These are phyloP conservation scores for Gnatocerus cornutus DNA, from an alignment of 2,888 invertebrate species.

Conservation along the genomic window DNA sequence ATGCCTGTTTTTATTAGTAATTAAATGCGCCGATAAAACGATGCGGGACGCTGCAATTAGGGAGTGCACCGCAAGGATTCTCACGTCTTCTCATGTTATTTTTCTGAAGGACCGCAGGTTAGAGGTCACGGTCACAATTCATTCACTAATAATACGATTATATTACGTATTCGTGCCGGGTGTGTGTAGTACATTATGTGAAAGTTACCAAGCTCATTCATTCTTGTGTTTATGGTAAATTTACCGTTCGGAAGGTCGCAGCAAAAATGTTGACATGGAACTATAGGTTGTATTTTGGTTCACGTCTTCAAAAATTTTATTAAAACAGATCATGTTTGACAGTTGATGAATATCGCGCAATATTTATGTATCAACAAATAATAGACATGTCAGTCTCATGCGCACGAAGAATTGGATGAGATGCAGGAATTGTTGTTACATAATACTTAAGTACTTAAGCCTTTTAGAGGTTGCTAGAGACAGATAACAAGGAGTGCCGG, in stretches of 20 bases:
- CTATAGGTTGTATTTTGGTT: no score
- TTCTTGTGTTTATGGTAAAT: constrained; percentile 41
- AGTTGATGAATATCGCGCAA: neutral
- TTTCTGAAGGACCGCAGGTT: constrained; percentile 23
- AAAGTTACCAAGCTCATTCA: constrained; percentile 40
- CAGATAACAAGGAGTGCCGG: constrained; percentile 16
- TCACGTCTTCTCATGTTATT: constrained; percentile 11
- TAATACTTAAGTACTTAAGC: constrained; percentile 11
- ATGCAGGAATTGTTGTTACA: constrained; percentile 1
- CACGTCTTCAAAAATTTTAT: no score
- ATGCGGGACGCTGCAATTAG: constrained; percentile 23
- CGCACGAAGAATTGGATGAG: constrained; percentile 1
- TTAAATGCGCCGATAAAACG: constrained; percentile 29
- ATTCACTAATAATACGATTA: constrained; percentile 37
- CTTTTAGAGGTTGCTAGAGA: constrained; percentile 4
- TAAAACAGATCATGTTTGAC: neutral
- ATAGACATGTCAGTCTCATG: neutral
- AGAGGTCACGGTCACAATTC: constrained; percentile 40
- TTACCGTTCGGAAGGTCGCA: constrained; percentile 14
- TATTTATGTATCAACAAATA: neutral
- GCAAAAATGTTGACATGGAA: neutral
- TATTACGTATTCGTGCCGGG: constrained; percentile 38
- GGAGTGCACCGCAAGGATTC: constrained; percentile 22
- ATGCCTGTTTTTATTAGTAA: constrained; percentile 31
- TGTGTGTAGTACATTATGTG: constrained; percentile 38